A percentile compares a stretch with the other conserved stretches of the same genome.
These are phyloP conservation scores for Archaeoteleia sp. DNA, from an alignment of 2,888 invertebrate genomes.

Conservation along the genomic window DNA sequence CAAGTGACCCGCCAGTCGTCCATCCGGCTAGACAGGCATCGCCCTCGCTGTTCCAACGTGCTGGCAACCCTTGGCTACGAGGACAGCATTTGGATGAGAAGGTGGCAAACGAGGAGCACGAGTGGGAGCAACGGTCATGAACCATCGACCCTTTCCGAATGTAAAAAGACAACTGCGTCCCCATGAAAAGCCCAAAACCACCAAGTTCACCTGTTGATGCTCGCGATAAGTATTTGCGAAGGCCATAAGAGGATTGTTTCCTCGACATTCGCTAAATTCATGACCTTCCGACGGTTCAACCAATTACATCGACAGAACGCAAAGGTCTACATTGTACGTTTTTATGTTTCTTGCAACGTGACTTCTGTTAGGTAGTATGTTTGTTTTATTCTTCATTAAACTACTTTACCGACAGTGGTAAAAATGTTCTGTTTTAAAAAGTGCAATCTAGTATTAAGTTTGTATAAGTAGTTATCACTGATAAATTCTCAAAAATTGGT, in stretches of 20 bases:
- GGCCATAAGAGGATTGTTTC: slow-evolving; percentile 18
- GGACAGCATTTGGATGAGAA: no score
- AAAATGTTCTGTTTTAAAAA: no score
- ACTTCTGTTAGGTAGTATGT: no score
- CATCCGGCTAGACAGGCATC: slow-evolving; percentile 21
- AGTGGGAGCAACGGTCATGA: slow-evolving; percentile 6
- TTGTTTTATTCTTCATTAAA: no score
- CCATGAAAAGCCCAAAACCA: slow-evolving; percentile 11
- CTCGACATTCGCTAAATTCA: slow-evolving; percentile 12
- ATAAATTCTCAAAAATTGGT: no score
- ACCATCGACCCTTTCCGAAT: slow-evolving; percentile 20
- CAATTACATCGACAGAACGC: slow-evolving; percentile 27
- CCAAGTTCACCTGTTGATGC: slow-evolving; percentile 66
- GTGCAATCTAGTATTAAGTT: no score
- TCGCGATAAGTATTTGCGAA: slow-evolving; percentile 39
- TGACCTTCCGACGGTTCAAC: no score
- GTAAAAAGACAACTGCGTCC: slow-evolving; percentile 12
- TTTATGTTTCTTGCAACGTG: no score
- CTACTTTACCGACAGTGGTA: no score
- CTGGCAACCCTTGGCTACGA: not conserved
- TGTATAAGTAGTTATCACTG: no score
- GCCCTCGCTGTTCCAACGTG: slow-evolving; percentile 4
- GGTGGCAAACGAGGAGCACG: not conserved
- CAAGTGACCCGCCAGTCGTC: slow-evolving; percentile 24
- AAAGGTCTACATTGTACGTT: slow-evolving; percentile 18